Base-by-base conservation (phyloP, 1,140 invertebrate species). In the Pseudachorutes palmiensis region DNA sequence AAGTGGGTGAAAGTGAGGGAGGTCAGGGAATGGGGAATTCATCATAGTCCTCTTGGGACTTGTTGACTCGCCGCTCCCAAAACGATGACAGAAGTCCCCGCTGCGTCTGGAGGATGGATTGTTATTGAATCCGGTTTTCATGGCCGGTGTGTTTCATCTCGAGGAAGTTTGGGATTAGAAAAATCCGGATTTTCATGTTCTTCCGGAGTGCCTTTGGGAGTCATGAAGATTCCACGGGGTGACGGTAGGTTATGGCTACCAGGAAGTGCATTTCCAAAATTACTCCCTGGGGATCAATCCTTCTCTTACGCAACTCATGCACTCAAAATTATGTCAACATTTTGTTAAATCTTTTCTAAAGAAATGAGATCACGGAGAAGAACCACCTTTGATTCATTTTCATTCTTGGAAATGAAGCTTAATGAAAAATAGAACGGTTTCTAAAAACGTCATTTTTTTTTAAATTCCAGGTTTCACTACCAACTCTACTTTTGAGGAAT, bases 71-170 rank as follows among this genome's bases (percentile, higher is more conserved):
- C 3, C 14, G 51, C 5, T 16, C 5, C 19, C 5, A 19, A 41
- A 41, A 55, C 5, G 24, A 55, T 55, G 51, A 55, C 12, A 55
- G 24, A 26, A 55, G 24, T 41, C 5, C 19, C 5, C 5, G 36
- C n/a, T n/a, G n/a, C n/a, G n/a, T n/a, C n/a, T n/a, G n/a, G n/a
- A n/a, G n/a, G n/a, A n/a, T n/a, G n/a, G n/a, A n/a, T n/a, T n/a
- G n/a, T n/a, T n/a, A n/a, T n/a, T n/a, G n/a, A n/a, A n/a, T n/a
- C n/a, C n/a, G n/a, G n/a, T n/a, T n/a, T n/a, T n/a, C n/a, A 26
- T 22, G 9, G 24, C 12, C 51, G 51, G 51, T 55, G 51, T 55
- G 51, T 55, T 55, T 55, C 51, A 55, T 55, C 51, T 55, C 51
- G 24, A 55, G 51, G 51, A 55, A 55, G 51, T 55, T 12, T 22